A percentile compares a stretch with the other conserved stretches of the same genome.
Conservation (phyloP, 2,113 vertebrate species). For the Oncorhynchus tshawytscha region DNA sequence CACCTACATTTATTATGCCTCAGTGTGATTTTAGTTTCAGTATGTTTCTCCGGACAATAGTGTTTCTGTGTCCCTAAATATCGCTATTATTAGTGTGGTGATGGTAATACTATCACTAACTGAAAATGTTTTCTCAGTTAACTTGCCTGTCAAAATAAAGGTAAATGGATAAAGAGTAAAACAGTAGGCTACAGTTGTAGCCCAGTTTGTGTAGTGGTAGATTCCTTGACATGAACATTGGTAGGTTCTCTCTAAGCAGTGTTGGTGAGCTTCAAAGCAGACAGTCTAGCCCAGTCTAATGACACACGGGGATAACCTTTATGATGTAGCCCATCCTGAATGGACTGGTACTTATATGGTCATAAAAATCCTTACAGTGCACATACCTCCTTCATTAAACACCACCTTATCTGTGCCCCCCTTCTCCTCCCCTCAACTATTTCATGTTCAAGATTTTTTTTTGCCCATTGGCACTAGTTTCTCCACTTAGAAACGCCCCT, state of each 20-base stretch:
- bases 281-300: conserved; percentile 32
- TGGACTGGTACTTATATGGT: conserved; percentile 78
- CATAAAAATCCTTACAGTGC: conserved; percentile 73
- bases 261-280: not conserved
- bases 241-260: no score
- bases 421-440: conserved; percentile 45
- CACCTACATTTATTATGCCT: no score
- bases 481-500: not conserved
- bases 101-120: no score
- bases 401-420: conserved; percentile 55
- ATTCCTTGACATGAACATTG: not conserved
- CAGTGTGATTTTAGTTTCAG: no score
- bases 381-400: conserved; percentile 78
- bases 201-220: not conserved
- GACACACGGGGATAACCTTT: conserved; percentile 51
- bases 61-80: no score
- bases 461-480: conserved; percentile 22
- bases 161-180: no score
- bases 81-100: no score
- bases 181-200: not conserved
- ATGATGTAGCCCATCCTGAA: conserved; percentile 61
- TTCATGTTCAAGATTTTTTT: conserved; percentile 54
- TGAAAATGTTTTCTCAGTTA: no score
- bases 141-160: no score
- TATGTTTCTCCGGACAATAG: no score